phyloP scores from a whole-genome alignment of 2,113 vertebrate genomes.

The Rhinoptilus africanus region DNA sequence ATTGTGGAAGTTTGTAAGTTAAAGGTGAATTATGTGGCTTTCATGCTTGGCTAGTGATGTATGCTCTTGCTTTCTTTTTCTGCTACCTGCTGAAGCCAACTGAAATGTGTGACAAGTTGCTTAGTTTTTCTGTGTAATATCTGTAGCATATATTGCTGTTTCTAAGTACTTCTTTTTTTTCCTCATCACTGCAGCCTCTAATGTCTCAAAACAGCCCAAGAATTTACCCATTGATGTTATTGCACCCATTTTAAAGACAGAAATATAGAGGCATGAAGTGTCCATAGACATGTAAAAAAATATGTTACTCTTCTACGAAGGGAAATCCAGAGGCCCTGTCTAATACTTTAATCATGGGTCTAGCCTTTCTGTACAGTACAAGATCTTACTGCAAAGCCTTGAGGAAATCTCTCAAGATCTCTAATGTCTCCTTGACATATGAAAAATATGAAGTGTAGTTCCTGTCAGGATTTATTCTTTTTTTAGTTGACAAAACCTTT shows the following conservation, averaged over 20 bases:
- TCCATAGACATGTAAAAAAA: not conserved
- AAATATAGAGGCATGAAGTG: not conserved
- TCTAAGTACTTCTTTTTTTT: not conserved
- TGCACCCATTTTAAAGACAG: not conserved
- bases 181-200: not conserved
- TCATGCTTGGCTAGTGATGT: not conserved
- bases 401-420: not conserved
- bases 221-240: not conserved
- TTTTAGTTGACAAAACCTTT: not conserved
- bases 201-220: not conserved
- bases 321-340: not conserved
- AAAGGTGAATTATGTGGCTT: not conserved
- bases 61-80: not conserved
- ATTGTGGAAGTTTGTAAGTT: constrained; percentile 3
- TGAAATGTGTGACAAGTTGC: not conserved
- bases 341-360: not conserved
- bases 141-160: not conserved
- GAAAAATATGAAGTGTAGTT: not conserved
- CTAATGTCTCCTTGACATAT: not conserved
- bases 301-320: not conserved
- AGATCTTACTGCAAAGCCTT: not conserved
- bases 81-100: not conserved
- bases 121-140: not conserved
- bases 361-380: not conserved
- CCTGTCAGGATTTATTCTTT: not conserved